Conservation (phyloP, 2,797 vertebrate species). For the Anolis apletophallus region DNA sequence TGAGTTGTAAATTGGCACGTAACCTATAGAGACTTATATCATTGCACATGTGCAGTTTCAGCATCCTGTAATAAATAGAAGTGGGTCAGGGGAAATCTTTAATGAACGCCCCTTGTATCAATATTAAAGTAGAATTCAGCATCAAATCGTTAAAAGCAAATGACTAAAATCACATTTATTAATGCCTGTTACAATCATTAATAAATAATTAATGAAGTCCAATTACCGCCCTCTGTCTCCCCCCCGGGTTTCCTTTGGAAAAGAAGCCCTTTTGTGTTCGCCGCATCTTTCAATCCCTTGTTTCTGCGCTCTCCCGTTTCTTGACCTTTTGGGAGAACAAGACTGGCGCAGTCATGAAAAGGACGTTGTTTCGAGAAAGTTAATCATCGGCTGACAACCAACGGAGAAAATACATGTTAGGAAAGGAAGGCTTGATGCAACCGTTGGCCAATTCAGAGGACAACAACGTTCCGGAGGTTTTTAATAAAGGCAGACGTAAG, state of each 20-base stretch:
- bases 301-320: slow-evolving; percentile 13
- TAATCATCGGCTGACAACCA: background rate
- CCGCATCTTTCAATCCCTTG: background rate
- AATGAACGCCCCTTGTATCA: no score
- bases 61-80: no score
- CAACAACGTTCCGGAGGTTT: background rate
- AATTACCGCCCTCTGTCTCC: background rate
- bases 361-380: slow-evolving; percentile 33
- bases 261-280: background rate
- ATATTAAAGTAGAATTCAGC: no score
- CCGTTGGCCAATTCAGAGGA: slow-evolving; percentile 38
- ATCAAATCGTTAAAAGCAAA: no score
- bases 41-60: no score
- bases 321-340: slow-evolving; percentile 40
- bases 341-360: slow-evolving; percentile 43
- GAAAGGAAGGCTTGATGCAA: slow-evolving; percentile 9
- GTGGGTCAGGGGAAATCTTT: no score
- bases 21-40: no score
- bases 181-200: no score
- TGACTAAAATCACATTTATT: no score
- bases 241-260: slow-evolving; percentile 16
- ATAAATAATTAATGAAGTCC: no score
- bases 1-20: no score
- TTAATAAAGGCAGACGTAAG: background rate
- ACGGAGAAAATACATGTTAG: slow-evolving; percentile 10